Base-by-base conservation (phyloP, 2,797 vertebrate genomes). In the Cuculus canorus region DNA sequence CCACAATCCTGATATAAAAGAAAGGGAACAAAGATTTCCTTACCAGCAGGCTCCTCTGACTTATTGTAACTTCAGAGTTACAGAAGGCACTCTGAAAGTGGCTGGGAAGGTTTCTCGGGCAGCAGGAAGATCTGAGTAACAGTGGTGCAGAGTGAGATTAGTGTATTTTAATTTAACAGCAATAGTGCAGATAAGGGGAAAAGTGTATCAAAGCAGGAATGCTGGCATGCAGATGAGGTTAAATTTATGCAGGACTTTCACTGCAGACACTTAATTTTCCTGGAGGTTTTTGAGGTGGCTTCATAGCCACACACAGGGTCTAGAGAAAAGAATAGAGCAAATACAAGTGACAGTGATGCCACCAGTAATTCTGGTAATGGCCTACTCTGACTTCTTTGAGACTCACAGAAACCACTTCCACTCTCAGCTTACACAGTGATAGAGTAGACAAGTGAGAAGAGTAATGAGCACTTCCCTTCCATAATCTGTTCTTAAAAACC, bases 111-210 rank as follows among this genome's bases (percentile, higher is more conserved):
- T 85, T 86, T 69, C 91, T 86, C 50, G 76, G 54, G 41, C 61
- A 68, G 53, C 1, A 83, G 30, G 65, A 93, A 91, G n/a, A n/a
- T 79, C 45, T 85, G 61, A 93, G 35, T 79, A 84, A 91, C 54
- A 59, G 2, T 0, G 4, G 83, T 83, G 25, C 13, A 66, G 35
- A 23, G 15, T 0, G 4, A 86, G 87, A 89, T 94, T 56, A 83
- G 19, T 11, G 0, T 19, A 48, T 41, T 76, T 65, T 30, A 82
- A 73, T 65, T 66, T 66, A 68, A 60, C 43, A 86, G 69, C 35
- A 60, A 5, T 13, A 37, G 15, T 50, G 65, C 54, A 66, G 63
- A 43, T 57, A 73, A 69, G 24, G 21, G 86, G 32, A 71, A 87
- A 84, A 53, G 2, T 2, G 2, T 48, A 81, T 59, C 72, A 61